Evolutionary conservation across 2,888 invertebrate genomes (phyloP), one percentile per base, ranked within the genome.

Genomic region (Caenorhabditis sulstoni): DNA sequence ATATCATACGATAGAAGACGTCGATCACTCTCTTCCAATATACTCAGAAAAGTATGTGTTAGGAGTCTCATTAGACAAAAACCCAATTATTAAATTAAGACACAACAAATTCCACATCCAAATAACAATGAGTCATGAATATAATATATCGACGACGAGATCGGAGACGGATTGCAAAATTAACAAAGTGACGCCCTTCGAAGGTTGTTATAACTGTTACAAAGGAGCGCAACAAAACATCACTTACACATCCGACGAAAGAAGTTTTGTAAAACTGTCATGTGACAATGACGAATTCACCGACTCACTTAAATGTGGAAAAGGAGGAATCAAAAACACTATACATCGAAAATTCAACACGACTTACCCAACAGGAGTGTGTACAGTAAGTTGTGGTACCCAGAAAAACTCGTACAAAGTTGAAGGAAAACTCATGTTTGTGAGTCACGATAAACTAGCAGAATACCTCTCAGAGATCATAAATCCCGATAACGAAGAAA

Each of bases 381-480:
- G 61, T 16, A 35, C 35, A 16, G 47, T 61, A 1, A 0, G 8
- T 8, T 61, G 61, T 16, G 61, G 61, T 29, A 47, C 8, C 3
- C 45, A 61, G 35, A 61, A 47, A 1, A 47, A 47, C 29, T 11
- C 47, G 3, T 61, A 35, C 35, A 45, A 35, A 35, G 12, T 61
- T 1, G 16, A 45, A 47, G 61, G 61, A 47, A 45, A 41, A 47
- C 22, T 61, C 12, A 61, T 16, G 16, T 61, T 16, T 9, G 47
- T 61, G 12, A 14, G 29, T 2, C 47, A 61, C 16, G n/a, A 20
- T 0, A 29, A 45, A 35, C 16, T 61, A 29, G 11, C 29, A 3
- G 47, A 61, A n/a, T 61, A 61, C n/a, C 18, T 61, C 0, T n/a
- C 22, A 3, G 29, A 47, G 16, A 18, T 61, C 1, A 7, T 61